Base-by-base conservation (phyloP, 23 tunicate species). In the Pegea sp. region DNA sequence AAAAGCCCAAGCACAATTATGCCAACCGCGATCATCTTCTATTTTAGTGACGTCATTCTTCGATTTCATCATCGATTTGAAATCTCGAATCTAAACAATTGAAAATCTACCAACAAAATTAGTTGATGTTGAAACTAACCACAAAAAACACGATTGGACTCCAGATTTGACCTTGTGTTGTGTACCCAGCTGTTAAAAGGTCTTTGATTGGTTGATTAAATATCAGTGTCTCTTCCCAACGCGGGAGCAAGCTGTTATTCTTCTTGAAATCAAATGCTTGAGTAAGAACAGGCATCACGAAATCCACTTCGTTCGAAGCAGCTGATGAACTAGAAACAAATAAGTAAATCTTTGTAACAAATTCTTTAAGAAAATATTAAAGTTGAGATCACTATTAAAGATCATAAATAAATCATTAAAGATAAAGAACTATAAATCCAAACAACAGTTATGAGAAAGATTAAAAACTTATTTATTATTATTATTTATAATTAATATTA, bases 1-100 rank as follows among this genome's bases (percentile, higher is more conserved):
- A 74, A 84, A 84, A 7, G 95, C 95, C 95, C 95, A 84, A 0
- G 95, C 95, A 26, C 69, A 48, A 50, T 77, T 84, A 46, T 74
- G 76, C 93, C 93, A 81, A 13, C 93, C 93, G 57, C 50, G 66
- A 13, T 78, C 78, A 1, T 30, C 24, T 38, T 38, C 46, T 16
- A 8, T 38, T 8, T 16, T 38, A 20, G 34, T 48, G n/a, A n/a
- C 62, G 48, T 74, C 84, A 29, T 66, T 34, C 6, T 28, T 24
- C 7, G 95, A 68, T 61, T 74, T 84, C 33, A 61, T 43, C 95
- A 84, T 74, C 22, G 78, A 58, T 28, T 69, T 72, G 46, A 84
- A 84, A 62, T 84, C 95, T 24, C 95, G 70, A 48, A 84, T 74
- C 95, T 81, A 38, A 38, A 8, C 11, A 8, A 16, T 38, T 38